Evolutionary conservation across 1,140 invertebrate species (phyloP).

Genomic region (Mamestra configurata): DNA sequence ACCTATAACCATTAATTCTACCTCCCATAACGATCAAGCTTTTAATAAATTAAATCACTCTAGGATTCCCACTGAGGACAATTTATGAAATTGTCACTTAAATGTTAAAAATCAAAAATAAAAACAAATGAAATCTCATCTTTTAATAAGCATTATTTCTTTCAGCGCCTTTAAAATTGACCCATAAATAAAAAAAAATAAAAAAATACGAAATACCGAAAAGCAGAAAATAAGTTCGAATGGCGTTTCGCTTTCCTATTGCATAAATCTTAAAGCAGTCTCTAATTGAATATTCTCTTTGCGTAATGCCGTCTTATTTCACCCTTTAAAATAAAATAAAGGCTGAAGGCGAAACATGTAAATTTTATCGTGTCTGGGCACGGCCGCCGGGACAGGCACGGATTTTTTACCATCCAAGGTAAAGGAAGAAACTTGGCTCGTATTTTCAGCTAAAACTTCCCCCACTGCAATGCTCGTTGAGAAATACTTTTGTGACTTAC

Average conservation of each 20-base stretch:
- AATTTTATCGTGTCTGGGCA: slow-evolving; percentile 84
- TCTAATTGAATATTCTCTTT: slow-evolving; percentile 87
- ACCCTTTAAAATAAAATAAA: slow-evolving; percentile 87
- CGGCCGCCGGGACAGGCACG: slow-evolving; percentile 68
- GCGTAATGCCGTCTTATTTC: slow-evolving; percentile 83
- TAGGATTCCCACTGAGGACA: slow-evolving; percentile 2
- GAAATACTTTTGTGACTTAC: slow-evolving; percentile 82
- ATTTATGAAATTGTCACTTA: background rate
- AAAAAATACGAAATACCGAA: slow-evolving; percentile 61
- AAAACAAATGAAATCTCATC: background rate
- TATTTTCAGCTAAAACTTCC: slow-evolving; percentile 83
- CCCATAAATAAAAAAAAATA: slow-evolving; percentile 53
- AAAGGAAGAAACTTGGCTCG: slow-evolving; percentile 82
- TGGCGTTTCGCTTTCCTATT: slow-evolving; percentile 61
- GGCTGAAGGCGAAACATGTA: slow-evolving; percentile 85
- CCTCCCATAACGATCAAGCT: slow-evolving; percentile 11
- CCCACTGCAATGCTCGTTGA: slow-evolving; percentile 76
- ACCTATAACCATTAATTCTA: slow-evolving; percentile 58
- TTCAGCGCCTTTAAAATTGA: slow-evolving; percentile 29
- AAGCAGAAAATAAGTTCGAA: slow-evolving; percentile 74
- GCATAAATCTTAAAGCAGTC: slow-evolving; percentile 82
- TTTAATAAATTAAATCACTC: slow-evolving; percentile 30
- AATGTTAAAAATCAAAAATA: background rate
- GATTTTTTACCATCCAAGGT: slow-evolving; percentile 80
- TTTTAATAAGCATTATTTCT: background rate